Base-by-base conservation (phyloP, 2,888 invertebrate species). In the Vandiemenella viatica region DNA sequence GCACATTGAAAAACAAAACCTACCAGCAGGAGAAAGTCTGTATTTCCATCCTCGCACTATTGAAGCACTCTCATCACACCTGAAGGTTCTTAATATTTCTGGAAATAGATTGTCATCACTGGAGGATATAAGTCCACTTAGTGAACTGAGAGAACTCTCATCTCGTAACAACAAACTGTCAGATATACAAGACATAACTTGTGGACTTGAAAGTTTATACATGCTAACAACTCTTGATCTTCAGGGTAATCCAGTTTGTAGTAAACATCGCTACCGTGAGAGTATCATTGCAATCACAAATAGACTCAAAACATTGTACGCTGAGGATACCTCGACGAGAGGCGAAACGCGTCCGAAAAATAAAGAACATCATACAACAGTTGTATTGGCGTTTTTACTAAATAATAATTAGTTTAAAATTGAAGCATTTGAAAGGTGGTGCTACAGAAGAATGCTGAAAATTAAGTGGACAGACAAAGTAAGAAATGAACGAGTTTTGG, bases 11-110 rank as follows among this genome's bases (percentile, higher is more conserved):
- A 76, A 76, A 56, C 84, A 84, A 62, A 67, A 66, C 50, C 59
- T 77, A 18, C 66, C 68, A 2, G 62, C 65, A 43, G 68, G 75
- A 13, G 78, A 76, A 59, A 67, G 70, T 2, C 61, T 84, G 18
- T 77, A 77, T 58, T 81, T 84, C 59, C 82, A 83, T 61, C 79
- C 80, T 6, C 68, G 77, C 57, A 74, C 75, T 40, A 63, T 77
- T 50, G 55, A 67, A 17, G 67, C 69, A 43, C 65, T 84, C 58
- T 72, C 77, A 23, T 64, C 66, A 1, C 68, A 71, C 4, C 63
- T 83, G 6, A 66, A 70, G 59, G 62, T 77, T 49, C 59, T 83
- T 16, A 76, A 82, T 57, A 71, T 82, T 23, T 75, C 79, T 0
- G 56, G 58, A 18, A 61, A 61, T 52, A 52, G 55, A 22, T 46